Percentiles rank a stretch among this genome's conserved stretches.
Evolutionary conservation across 2,888 invertebrate genomes (phyloP).

Genomic region (Cephus nigrinus): DNA sequence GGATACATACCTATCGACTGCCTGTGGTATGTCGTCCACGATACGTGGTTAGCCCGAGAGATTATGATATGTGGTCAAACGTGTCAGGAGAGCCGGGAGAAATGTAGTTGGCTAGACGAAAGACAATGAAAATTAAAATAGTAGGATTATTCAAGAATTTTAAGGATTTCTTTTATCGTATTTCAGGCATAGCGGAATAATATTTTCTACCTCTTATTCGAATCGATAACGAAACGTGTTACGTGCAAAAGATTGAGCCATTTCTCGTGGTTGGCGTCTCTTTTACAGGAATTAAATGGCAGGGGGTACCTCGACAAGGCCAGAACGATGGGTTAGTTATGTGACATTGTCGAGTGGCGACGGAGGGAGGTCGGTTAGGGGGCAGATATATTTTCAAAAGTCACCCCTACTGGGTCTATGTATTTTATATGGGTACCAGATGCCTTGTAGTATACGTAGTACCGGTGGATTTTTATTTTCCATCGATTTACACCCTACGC

Average conservation of each 20-base stretch:
- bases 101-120: not conserved
- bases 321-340: not conserved
- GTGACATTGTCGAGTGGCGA: not conserved
- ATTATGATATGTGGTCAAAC: slow-evolving; percentile 8
- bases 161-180: not conserved
- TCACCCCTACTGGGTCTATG: not conserved
- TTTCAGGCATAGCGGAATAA: not conserved
- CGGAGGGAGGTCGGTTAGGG: not conserved
- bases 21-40: slow-evolving; percentile 3
- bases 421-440: not conserved
- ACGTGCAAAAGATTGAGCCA: not conserved
- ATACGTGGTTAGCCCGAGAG: slow-evolving; percentile 4
- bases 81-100: not conserved
- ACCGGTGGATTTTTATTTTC: not conserved
- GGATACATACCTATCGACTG: slow-evolving; percentile 11
- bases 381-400: not conserved
- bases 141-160: not conserved
- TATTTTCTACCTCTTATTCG: not conserved
- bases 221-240: not conserved
- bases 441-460: not conserved
- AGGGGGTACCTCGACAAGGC: not conserved
- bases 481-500: not conserved
- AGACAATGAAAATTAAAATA: not conserved
- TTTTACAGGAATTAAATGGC: not conserved
- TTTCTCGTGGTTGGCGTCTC: not conserved